Percentiles rank a stretch among this genome's conserved stretches.
These are phyloP conservation scores for Orchesella cincta DNA, from an alignment of 1,140 invertebrate species.

Conservation along the genomic window DNA sequence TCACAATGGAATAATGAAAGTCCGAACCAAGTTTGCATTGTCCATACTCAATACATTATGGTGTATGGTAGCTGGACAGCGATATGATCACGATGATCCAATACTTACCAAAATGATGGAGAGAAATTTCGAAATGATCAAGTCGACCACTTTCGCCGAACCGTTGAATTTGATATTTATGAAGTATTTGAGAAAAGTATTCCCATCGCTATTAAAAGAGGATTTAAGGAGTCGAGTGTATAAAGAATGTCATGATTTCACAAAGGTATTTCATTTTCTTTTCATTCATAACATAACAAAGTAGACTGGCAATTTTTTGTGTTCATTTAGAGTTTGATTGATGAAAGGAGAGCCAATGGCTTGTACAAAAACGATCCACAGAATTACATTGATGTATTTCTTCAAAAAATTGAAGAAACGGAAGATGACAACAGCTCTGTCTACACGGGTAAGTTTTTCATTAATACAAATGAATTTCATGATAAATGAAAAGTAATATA, in stretches of 20 bases:
- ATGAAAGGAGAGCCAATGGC: conserved; percentile 14
- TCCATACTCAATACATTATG: conserved; percentile 78
- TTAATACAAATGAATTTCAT: too few species aligned
- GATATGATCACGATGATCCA: conserved; percentile 58
- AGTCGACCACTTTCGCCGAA: conserved; percentile 1
- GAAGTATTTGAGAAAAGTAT: background rate
- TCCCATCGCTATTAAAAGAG: background rate
- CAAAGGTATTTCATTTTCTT: background rate
- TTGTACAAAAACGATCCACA: conserved; percentile 12
- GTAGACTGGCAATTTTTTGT: too few species aligned
- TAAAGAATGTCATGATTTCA: conserved; percentile 7
- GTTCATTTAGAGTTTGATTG: conserved; percentile 9
- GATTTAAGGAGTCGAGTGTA: background rate
- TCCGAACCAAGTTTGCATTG: conserved; percentile 49
- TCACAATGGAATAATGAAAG: conserved; percentile 46
- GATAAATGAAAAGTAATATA: too few species aligned
- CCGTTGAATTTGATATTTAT: background rate
- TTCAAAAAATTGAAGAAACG: conserved; percentile 39
- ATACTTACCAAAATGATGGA: conserved; percentile 44
- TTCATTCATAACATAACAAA: too few species aligned
- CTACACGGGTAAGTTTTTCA: conserved; percentile 4
- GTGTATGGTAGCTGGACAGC: conserved; percentile 78
- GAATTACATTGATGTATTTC: conserved; percentile 33
- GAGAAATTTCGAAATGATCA: conserved; percentile 31
- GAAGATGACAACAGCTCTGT: conserved; percentile 14